Evolutionary conservation across 2,888 invertebrate species (phyloP).

Genomic region (Orthosia gracilis): DNA sequence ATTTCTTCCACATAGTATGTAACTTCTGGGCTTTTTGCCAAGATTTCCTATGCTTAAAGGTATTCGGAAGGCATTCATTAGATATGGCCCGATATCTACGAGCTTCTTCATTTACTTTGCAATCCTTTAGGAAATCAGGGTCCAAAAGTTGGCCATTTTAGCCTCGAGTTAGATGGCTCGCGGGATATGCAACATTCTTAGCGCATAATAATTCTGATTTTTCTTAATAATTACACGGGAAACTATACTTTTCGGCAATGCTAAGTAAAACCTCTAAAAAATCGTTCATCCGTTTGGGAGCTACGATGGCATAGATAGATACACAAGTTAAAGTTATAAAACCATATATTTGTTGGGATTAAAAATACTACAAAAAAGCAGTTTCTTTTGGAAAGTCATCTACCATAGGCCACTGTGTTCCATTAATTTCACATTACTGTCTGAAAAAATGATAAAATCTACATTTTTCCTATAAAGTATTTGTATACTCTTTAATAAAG

Average conservation of each 20-base stretch:
- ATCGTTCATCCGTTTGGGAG: too few species aligned
- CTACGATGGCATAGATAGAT: too few species aligned
- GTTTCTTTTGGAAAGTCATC: too few species aligned
- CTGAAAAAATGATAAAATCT: slow-evolving; percentile 71
- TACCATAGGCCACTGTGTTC: too few species aligned
- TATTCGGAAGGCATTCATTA: slow-evolving; percentile 48
- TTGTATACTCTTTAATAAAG: slow-evolving; percentile 79
- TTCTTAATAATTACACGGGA: too few species aligned
- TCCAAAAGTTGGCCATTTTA: background rate
- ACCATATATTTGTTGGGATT: too few species aligned
- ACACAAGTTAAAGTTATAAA: too few species aligned
- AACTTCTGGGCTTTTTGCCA: slow-evolving; percentile 32
- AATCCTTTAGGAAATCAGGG: background rate
- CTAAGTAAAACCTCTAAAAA: too few species aligned
- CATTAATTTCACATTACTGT: background rate
- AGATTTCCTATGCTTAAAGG: slow-evolving; percentile 18
- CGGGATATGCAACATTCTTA: background rate
- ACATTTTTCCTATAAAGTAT: slow-evolving; percentile 72
- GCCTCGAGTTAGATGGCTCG: background rate
- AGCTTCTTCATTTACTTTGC: slow-evolving; percentile 14
- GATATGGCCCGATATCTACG: background rate
- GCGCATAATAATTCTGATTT: too few species aligned
- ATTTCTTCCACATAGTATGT: slow-evolving; percentile 2
- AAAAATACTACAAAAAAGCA: too few species aligned
- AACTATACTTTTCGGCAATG: too few species aligned